Evolutionary conservation across 2,888 invertebrate genomes (phyloP).

Genomic region (Chelonus formosanus): DNA sequence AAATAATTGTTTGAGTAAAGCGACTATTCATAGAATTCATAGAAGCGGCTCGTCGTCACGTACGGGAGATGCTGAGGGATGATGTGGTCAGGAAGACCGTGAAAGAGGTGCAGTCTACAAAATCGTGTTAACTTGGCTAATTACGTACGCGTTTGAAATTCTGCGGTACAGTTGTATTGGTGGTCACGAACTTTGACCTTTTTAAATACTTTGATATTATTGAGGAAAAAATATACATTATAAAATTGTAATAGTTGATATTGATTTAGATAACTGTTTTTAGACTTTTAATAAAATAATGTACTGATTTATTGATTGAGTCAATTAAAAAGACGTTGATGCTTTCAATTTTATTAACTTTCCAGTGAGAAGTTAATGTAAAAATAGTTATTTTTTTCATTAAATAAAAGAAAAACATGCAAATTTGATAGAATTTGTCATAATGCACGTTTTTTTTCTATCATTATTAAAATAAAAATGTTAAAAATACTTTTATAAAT

Average conservation of each 20-base stretch:
- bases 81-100: constrained; percentile 3
- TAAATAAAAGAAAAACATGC: no score
- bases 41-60: constrained; percentile 27
- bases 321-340: background rate
- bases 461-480: no score
- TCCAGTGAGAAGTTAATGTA: no score
- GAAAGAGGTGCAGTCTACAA: constrained; percentile 12
- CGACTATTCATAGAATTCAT: constrained; percentile 30
- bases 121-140: constrained; percentile 28
- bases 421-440: no score
- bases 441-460: no score
- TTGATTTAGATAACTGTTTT: no score
- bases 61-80: constrained; percentile 9
- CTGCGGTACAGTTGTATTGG: background rate
- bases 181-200: constrained; percentile 1
- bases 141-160: constrained; percentile 26
- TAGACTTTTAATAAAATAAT: no score
- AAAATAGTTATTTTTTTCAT: no score
- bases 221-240: no score
- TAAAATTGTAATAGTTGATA: no score
- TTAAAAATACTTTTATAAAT: background rate
- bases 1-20: constrained; percentile 29
- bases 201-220: background rate
- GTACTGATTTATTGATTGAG: background rate
- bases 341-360: background rate